phyloP scores from a whole-genome alignment of 2,113 vertebrate species.

The human (Homo sapiens) region DNA sequence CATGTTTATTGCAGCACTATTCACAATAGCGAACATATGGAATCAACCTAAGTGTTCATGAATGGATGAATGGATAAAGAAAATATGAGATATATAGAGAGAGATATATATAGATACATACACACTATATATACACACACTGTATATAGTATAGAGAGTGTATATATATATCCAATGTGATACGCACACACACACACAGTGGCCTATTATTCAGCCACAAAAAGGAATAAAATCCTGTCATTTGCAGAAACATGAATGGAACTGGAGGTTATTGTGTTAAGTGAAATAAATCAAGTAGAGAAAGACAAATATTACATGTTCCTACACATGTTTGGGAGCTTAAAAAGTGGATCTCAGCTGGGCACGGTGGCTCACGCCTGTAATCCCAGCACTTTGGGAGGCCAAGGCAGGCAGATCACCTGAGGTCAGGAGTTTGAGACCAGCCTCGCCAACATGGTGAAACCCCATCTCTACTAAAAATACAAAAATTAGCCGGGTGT shows the following conservation, averaged over 20 bases:
- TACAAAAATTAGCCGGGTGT: too few relatives aligned
- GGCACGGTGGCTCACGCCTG: too few relatives aligned
- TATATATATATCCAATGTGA: too few relatives aligned
- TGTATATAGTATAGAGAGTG: too few relatives aligned
- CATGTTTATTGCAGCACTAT: not conserved
- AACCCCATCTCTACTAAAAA: too few relatives aligned
- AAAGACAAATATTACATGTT: not conserved
- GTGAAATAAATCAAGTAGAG: not conserved
- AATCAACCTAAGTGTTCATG: not conserved
- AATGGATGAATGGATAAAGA: not conserved
- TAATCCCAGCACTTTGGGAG: too few relatives aligned
- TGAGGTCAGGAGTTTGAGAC: too few relatives aligned
- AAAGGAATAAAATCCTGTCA: not conserved
- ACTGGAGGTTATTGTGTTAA: not conserved
- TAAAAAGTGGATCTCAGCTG: too few relatives aligned
- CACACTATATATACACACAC: too few relatives aligned
- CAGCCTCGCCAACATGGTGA: too few relatives aligned
- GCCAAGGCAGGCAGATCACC: too few relatives aligned
- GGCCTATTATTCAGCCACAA: not conserved
- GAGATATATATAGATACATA: too few relatives aligned
- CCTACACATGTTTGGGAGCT: not conserved
- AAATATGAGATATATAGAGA: not conserved
- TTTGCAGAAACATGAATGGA: not conserved
- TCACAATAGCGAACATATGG: not conserved
- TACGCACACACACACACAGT: not conserved